A percentile compares a stretch with the other conserved stretches of the same genome.
These are phyloP conservation scores for Nipponia nippon DNA, from an alignment of 2,113 vertebrate species.

Conservation along the genomic window DNA sequence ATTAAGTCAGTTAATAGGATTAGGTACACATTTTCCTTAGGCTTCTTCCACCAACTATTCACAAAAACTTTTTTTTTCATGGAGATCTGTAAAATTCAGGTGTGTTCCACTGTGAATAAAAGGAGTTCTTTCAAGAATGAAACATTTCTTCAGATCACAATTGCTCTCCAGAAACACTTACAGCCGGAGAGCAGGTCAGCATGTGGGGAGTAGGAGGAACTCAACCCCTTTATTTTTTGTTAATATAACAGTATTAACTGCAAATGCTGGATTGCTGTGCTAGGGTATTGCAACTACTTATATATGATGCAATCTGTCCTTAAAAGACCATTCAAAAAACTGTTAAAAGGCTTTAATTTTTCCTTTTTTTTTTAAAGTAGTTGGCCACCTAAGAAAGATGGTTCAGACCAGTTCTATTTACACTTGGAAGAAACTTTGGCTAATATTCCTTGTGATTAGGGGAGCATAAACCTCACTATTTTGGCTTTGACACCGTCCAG, in stretches of 20 bases:
- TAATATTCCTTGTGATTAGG: background rate
- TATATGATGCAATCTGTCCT: background rate
- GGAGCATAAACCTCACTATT: background rate
- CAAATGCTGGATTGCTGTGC: background rate
- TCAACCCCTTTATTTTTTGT: background rate
- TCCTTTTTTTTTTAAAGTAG: background rate
- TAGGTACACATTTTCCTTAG: conserved; percentile 77
- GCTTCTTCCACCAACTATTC: conserved; percentile 71
- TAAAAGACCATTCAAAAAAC: background rate
- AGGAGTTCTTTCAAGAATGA: conserved; percentile 46
- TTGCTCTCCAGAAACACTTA: conserved; percentile 14
- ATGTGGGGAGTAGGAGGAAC: background rate
- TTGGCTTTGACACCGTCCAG: background rate
- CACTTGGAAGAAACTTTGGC: background rate
- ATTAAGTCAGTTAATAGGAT: conserved; percentile 89
- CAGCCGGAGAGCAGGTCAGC: background rate
- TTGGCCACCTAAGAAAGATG: background rate
- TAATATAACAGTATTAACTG: background rate
- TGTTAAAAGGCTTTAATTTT: background rate
- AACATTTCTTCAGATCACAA: conserved; percentile 45
- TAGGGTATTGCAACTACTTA: background rate
- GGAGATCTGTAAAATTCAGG: conserved; percentile 67
- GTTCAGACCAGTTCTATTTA: background rate
- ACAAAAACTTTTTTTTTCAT: conserved; percentile 50
- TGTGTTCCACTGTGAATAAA: conserved; percentile 54